A percentile compares a stretch with the other conserved stretches of the same genome.
Conservation (phyloP, 37 sponge, comb jelly and placozoan genomes). For the Amphimedon queenslandica region DNA sequence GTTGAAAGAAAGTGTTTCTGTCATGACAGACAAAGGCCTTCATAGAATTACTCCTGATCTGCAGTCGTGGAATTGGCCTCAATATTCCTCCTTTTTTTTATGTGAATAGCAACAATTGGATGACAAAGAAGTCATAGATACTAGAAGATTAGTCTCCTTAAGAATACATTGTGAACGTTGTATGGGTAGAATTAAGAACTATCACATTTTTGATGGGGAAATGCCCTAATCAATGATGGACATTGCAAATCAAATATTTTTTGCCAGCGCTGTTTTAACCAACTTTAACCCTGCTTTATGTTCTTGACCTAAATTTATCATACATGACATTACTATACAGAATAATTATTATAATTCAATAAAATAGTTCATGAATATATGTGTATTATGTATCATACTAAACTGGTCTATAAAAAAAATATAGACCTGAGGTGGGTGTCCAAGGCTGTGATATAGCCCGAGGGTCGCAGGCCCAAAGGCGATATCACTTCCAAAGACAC, state of each 20-base stretch:
- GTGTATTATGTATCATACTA: conserved; percentile 12
- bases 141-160: conserved; percentile 18
- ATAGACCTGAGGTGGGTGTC: too few relatives aligned
- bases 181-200: conserved; percentile 30
- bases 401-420: too few relatives aligned
- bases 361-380: too few relatives aligned
- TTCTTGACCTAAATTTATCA: too few relatives aligned
- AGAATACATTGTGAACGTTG: conserved; percentile 30
- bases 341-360: too few relatives aligned
- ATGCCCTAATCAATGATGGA: conserved; percentile 5
- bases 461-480: too few relatives aligned
- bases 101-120: neutral
- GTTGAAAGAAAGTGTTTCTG: conserved; percentile 33
- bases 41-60: too few relatives aligned
- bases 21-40: conserved; percentile 63
- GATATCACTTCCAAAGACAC: too few relatives aligned
- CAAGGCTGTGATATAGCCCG: too few relatives aligned
- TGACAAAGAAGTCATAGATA: conserved; percentile 5
- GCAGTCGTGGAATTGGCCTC: conserved; percentile 25
- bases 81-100: conserved; percentile 27
- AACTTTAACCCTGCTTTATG: conserved; percentile 15
- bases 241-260: conserved; percentile 27
- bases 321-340: too few relatives aligned
- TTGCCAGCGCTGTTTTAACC: conserved; percentile 9
- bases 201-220: conserved; percentile 2